Percentiles rank a stretch among this genome's conserved stretches.
These are phyloP conservation scores for Oligia latruncula DNA, from an alignment of 2,888 invertebrate species.

Conservation along the genomic window DNA sequence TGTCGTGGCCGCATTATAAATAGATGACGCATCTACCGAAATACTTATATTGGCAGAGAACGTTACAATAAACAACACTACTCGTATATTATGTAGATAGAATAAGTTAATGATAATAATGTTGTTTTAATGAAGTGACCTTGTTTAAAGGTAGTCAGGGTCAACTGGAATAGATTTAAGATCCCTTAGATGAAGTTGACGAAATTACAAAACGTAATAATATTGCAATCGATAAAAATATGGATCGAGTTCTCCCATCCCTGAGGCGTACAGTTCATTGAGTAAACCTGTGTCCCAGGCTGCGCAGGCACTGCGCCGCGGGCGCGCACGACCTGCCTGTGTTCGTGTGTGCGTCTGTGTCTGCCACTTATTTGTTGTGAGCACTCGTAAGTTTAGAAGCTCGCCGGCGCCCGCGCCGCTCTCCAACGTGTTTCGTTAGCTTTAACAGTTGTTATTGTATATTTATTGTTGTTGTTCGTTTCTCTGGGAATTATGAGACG, in stretches of 20 bases:
- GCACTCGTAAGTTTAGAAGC: slow-evolving; percentile 80
- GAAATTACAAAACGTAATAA: slow-evolving; percentile 18
- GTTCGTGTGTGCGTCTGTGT: slow-evolving; percentile 66
- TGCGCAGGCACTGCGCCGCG: slow-evolving; percentile 75
- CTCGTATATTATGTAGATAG: slow-evolving; percentile 23
- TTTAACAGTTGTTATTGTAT: slow-evolving; percentile 81
- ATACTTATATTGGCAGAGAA: slow-evolving; percentile 76
- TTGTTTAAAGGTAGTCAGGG: slow-evolving; percentile 26
- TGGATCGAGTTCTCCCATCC: slow-evolving; percentile 64
- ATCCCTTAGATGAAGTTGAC: not conserved
- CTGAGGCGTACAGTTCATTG: slow-evolving; percentile 81
- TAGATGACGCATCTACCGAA: slow-evolving; percentile 84
- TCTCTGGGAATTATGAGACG: slow-evolving; percentile 61
- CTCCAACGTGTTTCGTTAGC: slow-evolving; percentile 79
- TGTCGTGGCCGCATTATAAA: slow-evolving; percentile 78
- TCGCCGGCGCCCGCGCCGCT: slow-evolving; percentile 75
- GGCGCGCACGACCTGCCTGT: slow-evolving; percentile 73
- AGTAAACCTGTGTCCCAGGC: slow-evolving; percentile 82
- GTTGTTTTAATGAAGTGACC: slow-evolving; percentile 26
- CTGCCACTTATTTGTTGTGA: slow-evolving; percentile 75
- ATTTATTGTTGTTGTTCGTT: slow-evolving; percentile 76
- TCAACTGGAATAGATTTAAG: slow-evolving; percentile 5
- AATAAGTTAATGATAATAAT: slow-evolving; percentile 34
- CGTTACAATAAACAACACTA: slow-evolving; percentile 56
- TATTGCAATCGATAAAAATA: slow-evolving; percentile 57